Evolutionary conservation across 2,888 invertebrate genomes (phyloP).

Genomic region (Sminthurinus aureus): DNA sequence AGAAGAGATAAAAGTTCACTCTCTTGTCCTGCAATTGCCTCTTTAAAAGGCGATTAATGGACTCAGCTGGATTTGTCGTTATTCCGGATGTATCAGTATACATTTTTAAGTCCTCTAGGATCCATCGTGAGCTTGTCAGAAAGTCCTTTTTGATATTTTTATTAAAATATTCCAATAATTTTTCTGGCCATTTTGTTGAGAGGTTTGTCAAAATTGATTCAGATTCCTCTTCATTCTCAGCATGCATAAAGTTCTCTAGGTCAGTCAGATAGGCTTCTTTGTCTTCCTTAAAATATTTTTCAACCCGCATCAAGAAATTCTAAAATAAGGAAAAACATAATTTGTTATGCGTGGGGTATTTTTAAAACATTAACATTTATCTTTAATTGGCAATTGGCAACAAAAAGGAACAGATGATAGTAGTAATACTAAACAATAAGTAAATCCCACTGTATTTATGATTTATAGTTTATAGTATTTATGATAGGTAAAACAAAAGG

Average conservation of each 20-base stretch:
- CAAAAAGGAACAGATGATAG: no score
- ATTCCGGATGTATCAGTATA: background rate
- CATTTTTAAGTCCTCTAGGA: background rate
- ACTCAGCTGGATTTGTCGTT: background rate
- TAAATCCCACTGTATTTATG: no score
- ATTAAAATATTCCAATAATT: background rate
- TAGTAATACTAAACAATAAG: no score
- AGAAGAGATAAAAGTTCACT: background rate
- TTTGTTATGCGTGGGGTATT: no score
- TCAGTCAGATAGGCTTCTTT: background rate
- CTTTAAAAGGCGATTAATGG: background rate
- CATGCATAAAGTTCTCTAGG: background rate
- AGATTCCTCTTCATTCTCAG: background rate
- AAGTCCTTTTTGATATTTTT: background rate
- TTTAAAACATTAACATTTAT: no score
- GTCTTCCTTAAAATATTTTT: background rate
- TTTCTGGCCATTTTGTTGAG: background rate
- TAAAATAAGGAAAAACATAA: no score
- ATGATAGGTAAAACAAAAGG: no score
- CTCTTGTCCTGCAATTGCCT: background rate
- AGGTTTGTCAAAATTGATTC: background rate
- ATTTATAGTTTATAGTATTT: no score
- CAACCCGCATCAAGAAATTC: no score
- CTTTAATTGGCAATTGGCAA: no score
- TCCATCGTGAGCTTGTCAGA: background rate